These are phyloP conservation scores for Potorous gilbertii DNA, from an alignment of 2,797 vertebrate species.

Conservation along the genomic window DNA sequence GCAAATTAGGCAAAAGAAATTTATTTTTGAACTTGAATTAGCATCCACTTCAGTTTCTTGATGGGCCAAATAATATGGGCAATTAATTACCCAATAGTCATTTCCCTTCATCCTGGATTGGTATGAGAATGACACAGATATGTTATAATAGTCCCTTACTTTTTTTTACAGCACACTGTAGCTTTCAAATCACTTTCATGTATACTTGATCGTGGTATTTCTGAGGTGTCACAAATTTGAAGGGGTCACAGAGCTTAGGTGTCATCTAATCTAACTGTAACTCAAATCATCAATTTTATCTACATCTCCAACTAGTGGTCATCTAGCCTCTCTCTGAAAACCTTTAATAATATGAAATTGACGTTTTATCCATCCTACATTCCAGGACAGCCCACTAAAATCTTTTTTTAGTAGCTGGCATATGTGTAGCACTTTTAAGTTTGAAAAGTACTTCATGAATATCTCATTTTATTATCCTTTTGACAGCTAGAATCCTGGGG, in stretches of 20 bases:
- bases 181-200: no score
- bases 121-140: no score
- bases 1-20: no score
- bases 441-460: background rate
- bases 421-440: background rate
- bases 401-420: background rate
- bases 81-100: no score
- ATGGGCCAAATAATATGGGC: no score
- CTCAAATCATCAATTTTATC: no score
- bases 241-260: background rate
- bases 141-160: no score
- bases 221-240: background rate
- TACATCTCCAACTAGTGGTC: background rate
- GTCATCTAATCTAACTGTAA: background rate
- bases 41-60: no score
- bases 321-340: background rate
- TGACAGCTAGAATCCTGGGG: background rate
- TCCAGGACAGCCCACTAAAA: background rate
- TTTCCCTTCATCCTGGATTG: no score
- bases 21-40: no score
- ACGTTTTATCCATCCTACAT: background rate
- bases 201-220: background rate
- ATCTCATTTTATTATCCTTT: background rate
- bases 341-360: background rate
- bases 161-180: no score